Evolutionary conservation across 2,888 invertebrate genomes (phyloP).

Genomic region (Tenthredo scrophulariae): DNA sequence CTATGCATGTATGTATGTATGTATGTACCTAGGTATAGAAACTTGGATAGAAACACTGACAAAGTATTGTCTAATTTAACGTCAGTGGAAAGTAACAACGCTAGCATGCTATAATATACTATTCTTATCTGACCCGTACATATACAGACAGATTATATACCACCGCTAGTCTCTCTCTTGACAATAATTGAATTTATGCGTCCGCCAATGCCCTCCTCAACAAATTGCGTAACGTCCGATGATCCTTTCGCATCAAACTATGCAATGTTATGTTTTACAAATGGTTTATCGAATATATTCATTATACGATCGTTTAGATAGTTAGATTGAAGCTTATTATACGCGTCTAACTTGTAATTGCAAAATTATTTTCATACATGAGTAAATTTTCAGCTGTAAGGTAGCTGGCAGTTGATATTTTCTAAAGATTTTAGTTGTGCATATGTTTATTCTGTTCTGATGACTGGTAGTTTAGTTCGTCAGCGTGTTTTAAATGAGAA

Average conservation of each 20-base stretch:
- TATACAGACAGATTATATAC: background rate
- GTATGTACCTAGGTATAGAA: too few relatives aligned
- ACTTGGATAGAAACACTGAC: background rate
- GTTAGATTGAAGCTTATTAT: background rate
- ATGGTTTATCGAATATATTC: background rate
- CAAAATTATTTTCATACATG: background rate
- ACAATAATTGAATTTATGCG: constrained; percentile 49
- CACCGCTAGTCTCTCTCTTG: background rate
- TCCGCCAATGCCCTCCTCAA: constrained; percentile 38
- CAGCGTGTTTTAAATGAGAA: background rate
- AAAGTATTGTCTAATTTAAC: constrained; percentile 39
- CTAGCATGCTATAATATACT: background rate
- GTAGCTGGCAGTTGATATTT: background rate
- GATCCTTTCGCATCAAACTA: background rate
- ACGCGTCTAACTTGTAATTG: background rate
- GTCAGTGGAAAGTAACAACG: background rate
- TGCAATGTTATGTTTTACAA: background rate
- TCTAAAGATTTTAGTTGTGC: background rate
- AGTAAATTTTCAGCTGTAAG: background rate
- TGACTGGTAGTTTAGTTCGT: background rate
- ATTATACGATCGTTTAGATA: background rate
- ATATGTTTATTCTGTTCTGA: background rate
- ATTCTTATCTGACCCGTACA: constrained; percentile 31
- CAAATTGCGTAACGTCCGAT: constrained; percentile 39
- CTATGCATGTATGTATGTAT: too few relatives aligned